Evolutionary conservation across 2,113 vertebrate species (phyloP).

Genomic region (Prietella phreatophila): DNA sequence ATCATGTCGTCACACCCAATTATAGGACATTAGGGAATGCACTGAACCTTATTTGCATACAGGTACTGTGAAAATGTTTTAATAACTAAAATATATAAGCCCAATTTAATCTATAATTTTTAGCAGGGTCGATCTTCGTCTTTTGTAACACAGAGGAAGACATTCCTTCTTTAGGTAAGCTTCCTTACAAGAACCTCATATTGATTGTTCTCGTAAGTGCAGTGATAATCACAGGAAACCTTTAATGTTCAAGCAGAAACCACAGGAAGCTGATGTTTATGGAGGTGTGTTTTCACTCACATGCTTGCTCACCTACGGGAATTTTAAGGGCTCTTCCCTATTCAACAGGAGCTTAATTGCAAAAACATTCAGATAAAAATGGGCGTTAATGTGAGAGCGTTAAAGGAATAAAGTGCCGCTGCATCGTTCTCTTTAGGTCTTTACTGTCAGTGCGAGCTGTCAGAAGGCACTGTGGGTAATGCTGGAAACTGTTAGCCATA

Average conservation of each 20-base stretch:
- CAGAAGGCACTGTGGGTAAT: too few relatives aligned
- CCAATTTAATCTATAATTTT: not conserved
- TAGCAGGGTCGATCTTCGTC: not conserved
- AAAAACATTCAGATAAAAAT: not conserved
- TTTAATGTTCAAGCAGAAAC: not conserved
- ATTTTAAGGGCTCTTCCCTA: not conserved
- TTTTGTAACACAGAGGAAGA: not conserved
- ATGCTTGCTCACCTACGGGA: constrained; percentile 9
- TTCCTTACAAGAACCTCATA: not conserved
- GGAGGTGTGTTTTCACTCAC: not conserved
- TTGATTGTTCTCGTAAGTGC: constrained; percentile 25
- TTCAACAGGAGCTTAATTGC: not conserved
- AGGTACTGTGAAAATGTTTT: not conserved
- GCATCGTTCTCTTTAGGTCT: too few relatives aligned
- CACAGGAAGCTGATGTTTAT: constrained; percentile 3
- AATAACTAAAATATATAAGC: not conserved
- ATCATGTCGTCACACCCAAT: not conserved
- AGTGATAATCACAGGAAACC: constrained; percentile 8
- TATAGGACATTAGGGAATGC: not conserved
- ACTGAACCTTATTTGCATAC: not conserved
- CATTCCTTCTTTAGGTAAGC: not conserved
- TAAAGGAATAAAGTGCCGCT: too few relatives aligned
- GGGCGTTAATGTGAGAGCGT: too few relatives aligned
- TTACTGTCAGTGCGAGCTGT: too few relatives aligned
- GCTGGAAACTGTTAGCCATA: too few relatives aligned